Evolutionary conservation across 2,888 invertebrate genomes (phyloP), one percentile per base, ranked within the genome.

Genomic region (Nipponacmea schrenckii): DNA sequence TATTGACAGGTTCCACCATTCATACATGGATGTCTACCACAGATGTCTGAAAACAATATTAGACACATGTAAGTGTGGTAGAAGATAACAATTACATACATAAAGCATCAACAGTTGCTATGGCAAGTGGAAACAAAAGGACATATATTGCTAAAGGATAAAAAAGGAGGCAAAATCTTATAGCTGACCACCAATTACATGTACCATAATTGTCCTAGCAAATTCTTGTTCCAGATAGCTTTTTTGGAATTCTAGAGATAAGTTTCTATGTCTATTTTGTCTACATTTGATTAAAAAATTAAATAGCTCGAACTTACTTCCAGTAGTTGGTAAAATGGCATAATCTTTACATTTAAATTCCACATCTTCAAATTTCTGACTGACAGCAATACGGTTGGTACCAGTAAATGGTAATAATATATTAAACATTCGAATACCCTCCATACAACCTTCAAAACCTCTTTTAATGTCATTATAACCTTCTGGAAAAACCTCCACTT

Each of bases 391-490:
- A 64, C 83, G 2, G 92, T 92, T 93, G 82, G 83, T 84, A 44
- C 85, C 86, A 12, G 78, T 77, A 64, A 86, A 81, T 0, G 96
- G 96, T 68, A 97, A 92, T 0, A 92, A 90, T 10, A 93, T 92
- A 72, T 93, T 92, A 70, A 94, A 93, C 67, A 97, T 92, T 73
- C 93, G 91, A 45, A 97, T 92, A 83, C 96, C 95, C 74, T 96
- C 93, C 92, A 98, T 93, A 87, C 98, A 98, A 1, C 97, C 98
- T 72, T 94, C 91, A 88, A 96, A 96, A 0, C 97, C 97, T 64
- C 93, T 91, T 65, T 93, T 94, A 67, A 96, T 92, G 89, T 84
- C 83, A 39, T 77, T 77, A 64, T 81, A 83, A 3, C 85, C 84
- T 69, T 82, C 81, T 5, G 79, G 77, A 66, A 81, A 77, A 8